phyloP scores from a whole-genome alignment of 2,888 invertebrate species.

The Drosophila helvetica region DNA sequence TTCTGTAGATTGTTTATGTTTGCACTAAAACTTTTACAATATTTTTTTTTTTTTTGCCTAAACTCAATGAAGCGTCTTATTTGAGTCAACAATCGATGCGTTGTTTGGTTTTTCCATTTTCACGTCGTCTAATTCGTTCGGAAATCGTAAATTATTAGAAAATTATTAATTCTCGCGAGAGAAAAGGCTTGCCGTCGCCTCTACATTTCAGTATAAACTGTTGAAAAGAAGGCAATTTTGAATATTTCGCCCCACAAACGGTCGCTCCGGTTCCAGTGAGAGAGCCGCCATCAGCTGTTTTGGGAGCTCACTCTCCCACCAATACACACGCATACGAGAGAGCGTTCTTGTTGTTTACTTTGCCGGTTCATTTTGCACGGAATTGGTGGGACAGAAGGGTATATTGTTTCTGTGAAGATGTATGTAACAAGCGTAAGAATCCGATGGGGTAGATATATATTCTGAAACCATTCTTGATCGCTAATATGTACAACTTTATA shows the following conservation, averaged over 20 bases:
- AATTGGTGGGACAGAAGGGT: not conserved
- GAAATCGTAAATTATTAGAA: constrained; percentile 18
- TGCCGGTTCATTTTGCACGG: constrained; percentile 59
- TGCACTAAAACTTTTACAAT: constrained; percentile 7
- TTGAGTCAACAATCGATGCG: constrained; percentile 8
- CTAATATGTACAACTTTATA: not conserved
- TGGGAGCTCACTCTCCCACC: not conserved
- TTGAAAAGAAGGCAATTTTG: constrained; percentile 14
- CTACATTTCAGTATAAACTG: constrained; percentile 46
- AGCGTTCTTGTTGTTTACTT: constrained; percentile 38
- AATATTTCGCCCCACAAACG: constrained; percentile 16
- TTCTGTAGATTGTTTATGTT: constrained; percentile 15
- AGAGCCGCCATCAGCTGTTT: constrained; percentile 63
- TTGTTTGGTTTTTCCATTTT: constrained; percentile 35
- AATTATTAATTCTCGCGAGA: constrained; percentile 3
- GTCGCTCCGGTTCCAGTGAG: constrained; percentile 7
- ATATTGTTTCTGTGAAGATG: not conserved
- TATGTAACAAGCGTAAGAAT: not conserved
- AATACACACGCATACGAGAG: not conserved
- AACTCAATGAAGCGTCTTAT: constrained; percentile 63
- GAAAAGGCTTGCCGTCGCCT: constrained; percentile 21
- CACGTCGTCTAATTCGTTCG: constrained; percentile 38
- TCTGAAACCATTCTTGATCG: not conserved
- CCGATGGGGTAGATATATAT: not conserved
- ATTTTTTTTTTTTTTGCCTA: constrained; percentile 23